These are phyloP conservation scores for Perca fluviatilis DNA, from an alignment of 2,113 vertebrate species.

Conservation along the genomic window DNA sequence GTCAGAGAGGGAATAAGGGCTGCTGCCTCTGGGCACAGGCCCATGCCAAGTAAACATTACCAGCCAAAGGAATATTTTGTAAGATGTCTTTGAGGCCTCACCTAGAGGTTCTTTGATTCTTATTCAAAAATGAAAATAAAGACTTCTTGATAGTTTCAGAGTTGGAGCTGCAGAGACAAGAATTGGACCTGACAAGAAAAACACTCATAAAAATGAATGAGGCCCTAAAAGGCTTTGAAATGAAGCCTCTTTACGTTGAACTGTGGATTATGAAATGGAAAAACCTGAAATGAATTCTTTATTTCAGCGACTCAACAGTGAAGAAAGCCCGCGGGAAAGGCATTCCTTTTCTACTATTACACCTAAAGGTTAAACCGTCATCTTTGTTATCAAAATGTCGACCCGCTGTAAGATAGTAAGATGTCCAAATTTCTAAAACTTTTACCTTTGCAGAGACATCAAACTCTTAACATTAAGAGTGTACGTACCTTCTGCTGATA, in stretches of 20 bases:
- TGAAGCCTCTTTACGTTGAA: slow-evolving; percentile 60
- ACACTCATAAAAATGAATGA: slow-evolving; percentile 82
- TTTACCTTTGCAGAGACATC: slow-evolving; percentile 63
- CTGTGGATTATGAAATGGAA: slow-evolving; percentile 62
- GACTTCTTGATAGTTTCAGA: slow-evolving; percentile 74
- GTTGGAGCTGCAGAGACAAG: slow-evolving; percentile 63
- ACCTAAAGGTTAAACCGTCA: slow-evolving; percentile 45
- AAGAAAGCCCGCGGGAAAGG: slow-evolving; percentile 24
- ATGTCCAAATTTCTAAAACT: slow-evolving; percentile 56
- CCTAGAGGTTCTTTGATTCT: slow-evolving; percentile 78
- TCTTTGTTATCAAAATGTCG: slow-evolving; percentile 47
- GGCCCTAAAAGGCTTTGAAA: slow-evolving; percentile 66
- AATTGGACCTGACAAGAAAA: slow-evolving; percentile 82
- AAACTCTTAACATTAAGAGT: slow-evolving; percentile 56
- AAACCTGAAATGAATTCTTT: slow-evolving; percentile 42
- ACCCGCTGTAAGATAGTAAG: slow-evolving; percentile 33
- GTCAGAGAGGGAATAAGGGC: slow-evolving; percentile 74
- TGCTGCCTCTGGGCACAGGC: slow-evolving; percentile 72
- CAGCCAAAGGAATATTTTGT: slow-evolving; percentile 79
- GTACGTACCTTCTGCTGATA: slow-evolving; percentile 54
- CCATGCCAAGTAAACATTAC: slow-evolving; percentile 82
- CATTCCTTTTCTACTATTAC: slow-evolving; percentile 34
- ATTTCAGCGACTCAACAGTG: slow-evolving; percentile 23
- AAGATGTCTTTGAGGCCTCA: slow-evolving; percentile 77
- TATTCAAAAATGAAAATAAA: slow-evolving; percentile 76